Evolutionary conservation across 2,797 vertebrate species (phyloP), one percentile per base, ranked within the genome.

Genomic region (Chanos chanos): DNA sequence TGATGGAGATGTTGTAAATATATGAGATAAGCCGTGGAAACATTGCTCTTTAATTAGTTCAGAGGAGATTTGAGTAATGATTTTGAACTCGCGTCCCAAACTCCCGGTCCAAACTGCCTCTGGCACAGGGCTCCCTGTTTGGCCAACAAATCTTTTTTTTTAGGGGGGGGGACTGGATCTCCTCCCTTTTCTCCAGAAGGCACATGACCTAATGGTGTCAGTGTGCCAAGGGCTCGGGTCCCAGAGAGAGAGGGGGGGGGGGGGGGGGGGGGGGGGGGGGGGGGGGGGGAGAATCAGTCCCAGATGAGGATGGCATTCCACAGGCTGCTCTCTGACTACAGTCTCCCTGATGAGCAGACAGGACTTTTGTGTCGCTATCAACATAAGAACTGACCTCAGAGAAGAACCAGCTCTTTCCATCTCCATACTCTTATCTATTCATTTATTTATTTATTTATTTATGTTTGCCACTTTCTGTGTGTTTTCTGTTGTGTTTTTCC

Each of bases 151-250:
- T 37, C 7, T 36, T 7, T 15, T 65, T n/a, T 51, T 28, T 60
- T 24, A 30, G 33, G 12, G 7, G 9, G 30, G 33, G 12, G 7
- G 9, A 21, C 25, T 8, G n/a, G 22, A 22, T 61, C 36, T 61
- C 18, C 16, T 31, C 2, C 8, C 33, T 56, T n/a, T 40, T 36
- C 49, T 63, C 41, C 57, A 72, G 24, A 67, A 57, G 56, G 71
- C 41, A 9, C 48, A 76, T 70, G 51, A 70, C 55, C 76, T 62
- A 68, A 72, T 70, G 66, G 58, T 73, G 33, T 47, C 62, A 55
- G 53, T 70, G 33, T 54, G 64, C 43, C 24, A 67, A 55, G 53
- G 49, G 64, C 37, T 27, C 61, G 41, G 62, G 50, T 68, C 56
- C 43, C 25, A 66, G 40, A 21, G 25, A 39, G 25, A 43, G 40